Conservation (phyloP, 2,888 invertebrate genomes). For the Luperina testacea region DNA sequence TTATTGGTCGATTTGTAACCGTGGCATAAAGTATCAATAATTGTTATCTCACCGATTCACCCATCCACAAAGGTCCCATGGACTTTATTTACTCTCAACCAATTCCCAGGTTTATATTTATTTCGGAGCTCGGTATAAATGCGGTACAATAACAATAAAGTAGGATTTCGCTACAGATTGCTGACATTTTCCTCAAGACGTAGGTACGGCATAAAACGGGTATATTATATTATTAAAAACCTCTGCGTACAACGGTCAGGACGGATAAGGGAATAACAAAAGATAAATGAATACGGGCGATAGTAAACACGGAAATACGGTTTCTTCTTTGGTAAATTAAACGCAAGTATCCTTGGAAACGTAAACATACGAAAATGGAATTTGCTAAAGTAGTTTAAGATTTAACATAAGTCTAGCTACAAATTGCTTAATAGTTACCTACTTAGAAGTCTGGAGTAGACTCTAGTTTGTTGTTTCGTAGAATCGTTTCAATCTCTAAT, state of each 20-base stretch:
- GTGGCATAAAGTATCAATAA: slow-evolving; percentile 81
- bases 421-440: slow-evolving; percentile 29
- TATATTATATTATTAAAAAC: slow-evolving; percentile 85
- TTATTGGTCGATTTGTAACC: slow-evolving; percentile 74
- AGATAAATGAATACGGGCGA: slow-evolving; percentile 67
- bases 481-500: background rate
- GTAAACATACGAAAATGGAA: slow-evolving; percentile 38
- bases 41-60: slow-evolving; percentile 83
- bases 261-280: slow-evolving; percentile 67
- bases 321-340: slow-evolving; percentile 50
- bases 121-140: slow-evolving; percentile 84
- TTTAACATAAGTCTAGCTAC: slow-evolving; percentile 19
- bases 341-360: slow-evolving; percentile 34
- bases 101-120: slow-evolving; percentile 85
- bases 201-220: slow-evolving; percentile 80
- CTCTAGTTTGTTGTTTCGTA: slow-evolving; percentile 2
- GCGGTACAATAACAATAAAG: slow-evolving; percentile 88
- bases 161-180: slow-evolving; percentile 86
- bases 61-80: slow-evolving; percentile 74
- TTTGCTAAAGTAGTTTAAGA: slow-evolving; percentile 26
- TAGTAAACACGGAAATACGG: slow-evolving; percentile 58
- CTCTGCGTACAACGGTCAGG: slow-evolving; percentile 80
- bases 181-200: slow-evolving; percentile 86
- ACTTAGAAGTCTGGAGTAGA: background rate
- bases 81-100: slow-evolving; percentile 85